These are phyloP conservation scores for Palaemon carinicauda DNA, from an alignment of 1,140 invertebrate genomes.

Conservation along the genomic window DNA sequence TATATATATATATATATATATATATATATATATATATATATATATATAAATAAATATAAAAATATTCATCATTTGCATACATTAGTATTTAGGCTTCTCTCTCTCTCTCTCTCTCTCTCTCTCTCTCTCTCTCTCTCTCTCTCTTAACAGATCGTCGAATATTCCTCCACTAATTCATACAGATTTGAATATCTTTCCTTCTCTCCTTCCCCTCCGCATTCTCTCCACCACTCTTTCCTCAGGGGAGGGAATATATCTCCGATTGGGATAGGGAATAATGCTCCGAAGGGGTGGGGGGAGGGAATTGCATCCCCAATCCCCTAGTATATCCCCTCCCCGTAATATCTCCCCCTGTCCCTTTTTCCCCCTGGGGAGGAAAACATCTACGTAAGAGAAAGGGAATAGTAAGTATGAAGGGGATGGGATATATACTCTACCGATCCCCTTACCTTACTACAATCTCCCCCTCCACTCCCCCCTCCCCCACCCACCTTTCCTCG, in stretches of 20 bases:
- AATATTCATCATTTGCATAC: too few relatives aligned
- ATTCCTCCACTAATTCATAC: not conserved
- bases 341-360: not conserved
- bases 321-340: too few relatives aligned
- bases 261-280: too few relatives aligned
- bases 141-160: not conserved
- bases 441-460: not conserved
- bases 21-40: too few relatives aligned
- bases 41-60: too few relatives aligned
- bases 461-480: not conserved
- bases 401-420: too few relatives aligned
- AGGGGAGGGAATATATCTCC: too few relatives aligned
- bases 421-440: not conserved
- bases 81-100: too few relatives aligned
- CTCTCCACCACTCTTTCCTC: too few relatives aligned
- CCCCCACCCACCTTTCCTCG: not conserved
- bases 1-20: too few relatives aligned
- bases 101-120: conserved; percentile 19
- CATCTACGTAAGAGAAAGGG: too few relatives aligned
- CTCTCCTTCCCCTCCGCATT: not conserved
- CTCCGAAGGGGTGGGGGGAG: too few relatives aligned
- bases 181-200: not conserved
- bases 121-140: conserved; percentile 6
- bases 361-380: not conserved
- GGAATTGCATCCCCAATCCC: not conserved